Base-by-base conservation (phyloP, 2,113 vertebrate genomes). In the Phocoena phocoena region DNA sequence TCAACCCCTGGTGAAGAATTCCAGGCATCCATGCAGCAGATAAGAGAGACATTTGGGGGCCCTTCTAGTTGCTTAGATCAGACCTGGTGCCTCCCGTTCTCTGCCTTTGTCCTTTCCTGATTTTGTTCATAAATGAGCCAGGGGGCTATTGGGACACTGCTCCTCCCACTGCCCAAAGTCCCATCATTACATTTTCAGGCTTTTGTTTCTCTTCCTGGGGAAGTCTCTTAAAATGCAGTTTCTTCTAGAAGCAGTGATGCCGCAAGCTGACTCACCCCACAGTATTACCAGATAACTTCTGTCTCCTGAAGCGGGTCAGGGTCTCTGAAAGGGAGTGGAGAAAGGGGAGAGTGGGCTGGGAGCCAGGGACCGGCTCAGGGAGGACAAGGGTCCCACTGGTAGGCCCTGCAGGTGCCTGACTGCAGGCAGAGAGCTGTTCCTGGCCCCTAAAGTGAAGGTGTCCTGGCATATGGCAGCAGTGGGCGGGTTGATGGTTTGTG, bases 81-180 rank as follows among this genome's bases (percentile, higher is more conserved):
- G 70, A 33, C 15, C 18, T 2, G 0, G 7, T 3, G 1, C 26
- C 31, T n/a, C 65, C 47, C 25, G 8, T 90, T 47, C 53, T 11
- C 58, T 60, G 55, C n/a, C 26, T 41, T 41, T 83, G 38, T 14
- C 0, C 13, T 33, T 20, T 31, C 38, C 86, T 58, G 50, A 13
- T 36, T 74, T 73, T 58, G 50, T 67, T 50, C 25, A 7, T n/a
- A 36, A 76, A 15, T 10, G 5, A 18, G 20, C 18, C 8, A 21
- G 11, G 36, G 60, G 21, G 53, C 14, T 38, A 7, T 6, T 12
- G 28, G 73, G 86, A 70, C 41, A 25, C 3, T 58, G 55, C 20
- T 2, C 12, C 44, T 73, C 58, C 44, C 8, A 3, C 28, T 15
- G 80, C 33, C 0, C 0, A 5, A 23, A 50, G 12, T 53, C 60